A percentile compares a stretch with the other conserved stretches of the same genome.
phyloP scores from a whole-genome alignment of 2,888 invertebrate species.

The Molanna angustata region DNA sequence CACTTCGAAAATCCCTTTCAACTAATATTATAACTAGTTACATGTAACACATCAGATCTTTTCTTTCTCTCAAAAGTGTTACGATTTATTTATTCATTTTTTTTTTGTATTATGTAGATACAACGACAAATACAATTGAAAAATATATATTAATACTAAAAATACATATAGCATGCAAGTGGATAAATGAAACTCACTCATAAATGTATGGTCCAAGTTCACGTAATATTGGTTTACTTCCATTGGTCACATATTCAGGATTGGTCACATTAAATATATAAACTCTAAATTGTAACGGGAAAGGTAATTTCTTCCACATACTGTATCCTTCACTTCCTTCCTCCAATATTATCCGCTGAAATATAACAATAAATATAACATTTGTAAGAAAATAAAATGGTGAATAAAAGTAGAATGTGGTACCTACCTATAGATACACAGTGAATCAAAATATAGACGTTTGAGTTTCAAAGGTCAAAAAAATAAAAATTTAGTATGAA shows the following conservation, averaged over 20 bases:
- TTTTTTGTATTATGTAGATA: no score
- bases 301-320: slow-evolving; percentile 58
- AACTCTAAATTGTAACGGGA: slow-evolving; percentile 55
- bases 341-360: slow-evolving; percentile 57
- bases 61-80: no score
- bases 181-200: slow-evolving; percentile 46
- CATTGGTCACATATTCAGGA: slow-evolving; percentile 51
- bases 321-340: slow-evolving; percentile 56
- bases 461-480: neutral
- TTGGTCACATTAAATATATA: slow-evolving; percentile 61
- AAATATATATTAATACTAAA: neutral
- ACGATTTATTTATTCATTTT: no score
- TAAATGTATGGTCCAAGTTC: slow-evolving; percentile 65
- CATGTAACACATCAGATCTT: no score
- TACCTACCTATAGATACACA: no score
- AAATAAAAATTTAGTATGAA: no score
- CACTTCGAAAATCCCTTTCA: no score
- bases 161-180: neutral
- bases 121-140: neutral
- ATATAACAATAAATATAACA: slow-evolving; percentile 19
- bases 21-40: no score
- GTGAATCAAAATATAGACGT: neutral
- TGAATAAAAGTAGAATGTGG: no score
- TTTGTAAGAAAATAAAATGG: no score
- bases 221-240: slow-evolving; percentile 53